A percentile compares a stretch with the other conserved stretches of the same genome.
Evolutionary conservation across 2,888 invertebrate genomes (phyloP).

Genomic region (Andrena bicolor): DNA sequence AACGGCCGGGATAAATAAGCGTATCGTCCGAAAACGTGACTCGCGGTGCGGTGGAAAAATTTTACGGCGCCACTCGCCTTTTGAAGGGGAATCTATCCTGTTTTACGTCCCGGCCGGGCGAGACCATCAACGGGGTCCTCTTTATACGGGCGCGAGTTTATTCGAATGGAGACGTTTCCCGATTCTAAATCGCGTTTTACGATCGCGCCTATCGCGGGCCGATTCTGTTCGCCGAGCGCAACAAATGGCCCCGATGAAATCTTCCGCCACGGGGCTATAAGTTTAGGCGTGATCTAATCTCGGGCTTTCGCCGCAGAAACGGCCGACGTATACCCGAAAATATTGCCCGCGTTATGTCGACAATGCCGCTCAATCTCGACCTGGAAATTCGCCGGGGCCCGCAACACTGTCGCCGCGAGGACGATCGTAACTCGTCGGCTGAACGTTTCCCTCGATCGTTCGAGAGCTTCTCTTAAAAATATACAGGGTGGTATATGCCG

Average conservation of each 20-base stretch:
- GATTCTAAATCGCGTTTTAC: slow-evolving; percentile 64
- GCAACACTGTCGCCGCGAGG: background rate
- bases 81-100: slow-evolving; percentile 57
- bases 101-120: slow-evolving; percentile 60
- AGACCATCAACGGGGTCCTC: slow-evolving; percentile 58
- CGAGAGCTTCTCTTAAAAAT: background rate
- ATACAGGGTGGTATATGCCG: background rate
- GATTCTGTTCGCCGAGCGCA: slow-evolving; percentile 61
- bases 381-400: slow-evolving; percentile 2
- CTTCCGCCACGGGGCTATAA: slow-evolving; percentile 55
- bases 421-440: slow-evolving; percentile 3
- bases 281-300: slow-evolving; percentile 68
- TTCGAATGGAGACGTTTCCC: slow-evolving; percentile 70
- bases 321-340: slow-evolving; percentile 38
- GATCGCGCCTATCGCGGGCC: slow-evolving; percentile 60
- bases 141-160: slow-evolving; percentile 60
- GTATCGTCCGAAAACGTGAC: background rate
- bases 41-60: slow-evolving; percentile 27
- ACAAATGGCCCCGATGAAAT: slow-evolving; percentile 66
- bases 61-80: slow-evolving; percentile 45
- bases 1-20: slow-evolving; percentile 17
- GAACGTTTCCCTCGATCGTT: slow-evolving; percentile 12
- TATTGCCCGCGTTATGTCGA: slow-evolving; percentile 30
- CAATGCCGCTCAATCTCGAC: slow-evolving; percentile 24
- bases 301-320: slow-evolving; percentile 40